Conservation (phyloP, 2,797 vertebrate species). For the Alfaro cultratus region DNA sequence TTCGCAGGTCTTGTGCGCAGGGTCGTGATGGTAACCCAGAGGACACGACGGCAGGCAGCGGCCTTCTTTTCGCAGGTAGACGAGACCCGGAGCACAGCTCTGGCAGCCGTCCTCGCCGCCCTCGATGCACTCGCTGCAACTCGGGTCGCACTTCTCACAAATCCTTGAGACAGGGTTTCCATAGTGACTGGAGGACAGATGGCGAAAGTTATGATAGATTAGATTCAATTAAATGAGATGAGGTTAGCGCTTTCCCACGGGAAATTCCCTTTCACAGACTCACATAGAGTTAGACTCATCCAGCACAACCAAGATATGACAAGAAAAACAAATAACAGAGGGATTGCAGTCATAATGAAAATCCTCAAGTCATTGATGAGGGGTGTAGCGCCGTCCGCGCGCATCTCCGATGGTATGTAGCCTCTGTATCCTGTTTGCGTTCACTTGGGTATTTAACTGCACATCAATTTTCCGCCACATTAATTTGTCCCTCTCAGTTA, state of each 20-base stretch:
- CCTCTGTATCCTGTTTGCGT: slow-evolving; percentile 44
- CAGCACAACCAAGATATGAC: slow-evolving; percentile 14
- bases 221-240: slow-evolving; percentile 56
- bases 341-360: slow-evolving; percentile 20
- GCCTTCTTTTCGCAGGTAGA: slow-evolving; percentile 81
- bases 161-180: slow-evolving; percentile 70
- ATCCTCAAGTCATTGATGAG: slow-evolving; percentile 6
- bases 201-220: slow-evolving; percentile 52
- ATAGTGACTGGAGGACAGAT: slow-evolving; percentile 73
- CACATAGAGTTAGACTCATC: slow-evolving; percentile 22
- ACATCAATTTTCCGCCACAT: slow-evolving; percentile 70
- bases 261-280: slow-evolving; percentile 37
- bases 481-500: slow-evolving; percentile 70
- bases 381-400: slow-evolving; percentile 1
- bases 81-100: slow-evolving; percentile 82
- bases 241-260: slow-evolving; percentile 51
- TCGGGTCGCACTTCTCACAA: slow-evolving; percentile 87
- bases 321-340: slow-evolving; percentile 1
- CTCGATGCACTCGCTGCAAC: slow-evolving; percentile 84
- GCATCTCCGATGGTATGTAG: slow-evolving; percentile 28
- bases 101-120: slow-evolving; percentile 80
- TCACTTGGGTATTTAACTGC: slow-evolving; percentile 58
- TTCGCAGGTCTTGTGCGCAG: slow-evolving; percentile 79
- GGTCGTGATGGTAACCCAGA: slow-evolving; percentile 78
- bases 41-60: slow-evolving; percentile 86